phyloP scores from a whole-genome alignment of 1,140 invertebrate genomes.

The Tetragnatha versicolor region DNA sequence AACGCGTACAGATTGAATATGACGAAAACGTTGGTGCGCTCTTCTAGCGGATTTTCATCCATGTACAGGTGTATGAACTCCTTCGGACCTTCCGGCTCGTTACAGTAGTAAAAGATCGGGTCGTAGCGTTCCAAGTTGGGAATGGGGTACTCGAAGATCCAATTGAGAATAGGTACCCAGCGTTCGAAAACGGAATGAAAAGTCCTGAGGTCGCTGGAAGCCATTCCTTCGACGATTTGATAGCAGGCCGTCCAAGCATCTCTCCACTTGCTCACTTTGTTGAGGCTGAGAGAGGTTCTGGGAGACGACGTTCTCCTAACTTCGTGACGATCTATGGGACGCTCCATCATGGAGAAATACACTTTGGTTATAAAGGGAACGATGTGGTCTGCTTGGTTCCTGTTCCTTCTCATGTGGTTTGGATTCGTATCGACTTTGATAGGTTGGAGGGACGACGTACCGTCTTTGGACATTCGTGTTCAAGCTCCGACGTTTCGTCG shows the following conservation, averaged over 20 bases:
- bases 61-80: constrained; percentile 10
- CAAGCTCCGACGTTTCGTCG: background rate
- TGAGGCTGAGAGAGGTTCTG: background rate
- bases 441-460: background rate
- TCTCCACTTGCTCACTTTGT: background rate
- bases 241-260: constrained; percentile 1
- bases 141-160: background rate
- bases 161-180: background rate
- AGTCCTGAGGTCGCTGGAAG: background rate
- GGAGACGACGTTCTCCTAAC: background rate
- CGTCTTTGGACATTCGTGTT: no score
- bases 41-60: background rate
- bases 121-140: background rate
- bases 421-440: background rate
- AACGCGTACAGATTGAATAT: constrained; percentile 2
- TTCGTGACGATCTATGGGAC: background rate
- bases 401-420: no score
- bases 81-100: background rate
- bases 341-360: background rate
- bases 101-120: background rate
- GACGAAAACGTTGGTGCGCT: background rate
- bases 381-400: no score
- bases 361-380: background rate
- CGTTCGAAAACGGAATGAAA: background rate
- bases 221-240: background rate